phyloP scores from a whole-genome alignment of 2,888 invertebrate genomes.

The Bugula neritina region DNA sequence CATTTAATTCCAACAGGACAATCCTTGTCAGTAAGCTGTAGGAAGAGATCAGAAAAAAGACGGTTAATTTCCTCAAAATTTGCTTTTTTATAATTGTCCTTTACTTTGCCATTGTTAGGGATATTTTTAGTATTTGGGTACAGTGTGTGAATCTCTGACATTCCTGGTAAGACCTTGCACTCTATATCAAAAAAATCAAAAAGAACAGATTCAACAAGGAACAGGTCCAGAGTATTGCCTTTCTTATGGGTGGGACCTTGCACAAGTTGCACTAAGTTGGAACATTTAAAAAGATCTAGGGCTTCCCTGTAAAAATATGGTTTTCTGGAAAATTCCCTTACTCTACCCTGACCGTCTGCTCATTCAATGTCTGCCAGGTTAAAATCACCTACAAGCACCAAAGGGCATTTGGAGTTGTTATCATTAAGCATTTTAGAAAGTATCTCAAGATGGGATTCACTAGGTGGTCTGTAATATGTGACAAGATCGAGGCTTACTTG shows the following conservation, averaged over 20 bases:
- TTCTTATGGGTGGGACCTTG: too few species aligned
- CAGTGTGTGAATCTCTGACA: background rate
- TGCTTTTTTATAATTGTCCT: background rate
- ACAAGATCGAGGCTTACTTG: background rate
- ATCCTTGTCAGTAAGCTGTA: too few species aligned
- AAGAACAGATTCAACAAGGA: background rate
- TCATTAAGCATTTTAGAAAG: background rate
- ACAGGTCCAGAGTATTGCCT: background rate
- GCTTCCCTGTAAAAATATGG: background rate
- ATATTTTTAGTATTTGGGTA: background rate
- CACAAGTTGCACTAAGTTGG: too few species aligned
- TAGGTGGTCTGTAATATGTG: background rate
- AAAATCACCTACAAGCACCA: background rate
- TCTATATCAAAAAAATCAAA: background rate
- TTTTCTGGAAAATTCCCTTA: background rate
- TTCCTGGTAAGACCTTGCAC: background rate
- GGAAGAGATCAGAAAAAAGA: too few species aligned
- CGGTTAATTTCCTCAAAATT: too few species aligned
- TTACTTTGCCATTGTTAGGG: background rate
- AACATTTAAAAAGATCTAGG: background rate
- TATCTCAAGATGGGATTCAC: background rate
- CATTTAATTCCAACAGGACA: too few species aligned
- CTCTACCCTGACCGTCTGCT: background rate
- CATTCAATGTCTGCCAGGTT: background rate
- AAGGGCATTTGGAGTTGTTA: background rate